A percentile compares a stretch with the other conserved stretches of the same genome.
Evolutionary conservation across 2,797 vertebrate species (phyloP).

Genomic region (Hyperoplus immaculatus): DNA sequence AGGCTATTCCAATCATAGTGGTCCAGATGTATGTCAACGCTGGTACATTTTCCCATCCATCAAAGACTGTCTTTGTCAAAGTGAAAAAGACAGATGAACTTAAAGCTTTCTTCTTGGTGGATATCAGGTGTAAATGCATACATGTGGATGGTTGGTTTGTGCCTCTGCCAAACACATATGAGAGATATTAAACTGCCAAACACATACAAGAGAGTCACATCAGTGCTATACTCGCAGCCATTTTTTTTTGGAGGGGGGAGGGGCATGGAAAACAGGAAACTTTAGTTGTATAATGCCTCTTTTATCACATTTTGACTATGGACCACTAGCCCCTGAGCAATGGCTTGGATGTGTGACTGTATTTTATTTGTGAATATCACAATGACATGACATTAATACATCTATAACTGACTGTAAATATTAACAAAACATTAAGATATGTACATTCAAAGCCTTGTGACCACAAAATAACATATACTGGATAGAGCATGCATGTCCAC

Average conservation of each 20-base stretch:
- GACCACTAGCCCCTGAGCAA: background rate
- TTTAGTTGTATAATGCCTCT: too few species aligned
- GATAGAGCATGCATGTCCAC: background rate
- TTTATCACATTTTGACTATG: background rate
- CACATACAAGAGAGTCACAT: background rate
- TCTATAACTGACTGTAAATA: background rate
- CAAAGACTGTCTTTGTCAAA: conserved; percentile 9
- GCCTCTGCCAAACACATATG: conserved; percentile 37
- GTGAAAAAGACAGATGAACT: background rate
- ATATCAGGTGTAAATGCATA: conserved; percentile 40
- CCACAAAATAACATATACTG: background rate
- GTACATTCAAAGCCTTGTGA: background rate
- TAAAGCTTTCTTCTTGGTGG: conserved; percentile 23
- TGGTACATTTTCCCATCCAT: background rate
- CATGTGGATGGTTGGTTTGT: conserved; percentile 38
- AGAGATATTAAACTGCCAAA: conserved; percentile 7
- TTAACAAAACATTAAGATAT: background rate
- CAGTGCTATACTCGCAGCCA: background rate
- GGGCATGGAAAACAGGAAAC: background rate
- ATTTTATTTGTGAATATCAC: background rate
- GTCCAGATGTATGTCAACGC: conserved; percentile 20
- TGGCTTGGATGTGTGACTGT: background rate
- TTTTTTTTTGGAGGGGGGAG: too few species aligned
- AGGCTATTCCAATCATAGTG: conserved; percentile 14
- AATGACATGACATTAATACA: too few species aligned